Evolutionary conservation across 2,888 invertebrate species (phyloP).

Genomic region (Sthenelais limicola): DNA sequence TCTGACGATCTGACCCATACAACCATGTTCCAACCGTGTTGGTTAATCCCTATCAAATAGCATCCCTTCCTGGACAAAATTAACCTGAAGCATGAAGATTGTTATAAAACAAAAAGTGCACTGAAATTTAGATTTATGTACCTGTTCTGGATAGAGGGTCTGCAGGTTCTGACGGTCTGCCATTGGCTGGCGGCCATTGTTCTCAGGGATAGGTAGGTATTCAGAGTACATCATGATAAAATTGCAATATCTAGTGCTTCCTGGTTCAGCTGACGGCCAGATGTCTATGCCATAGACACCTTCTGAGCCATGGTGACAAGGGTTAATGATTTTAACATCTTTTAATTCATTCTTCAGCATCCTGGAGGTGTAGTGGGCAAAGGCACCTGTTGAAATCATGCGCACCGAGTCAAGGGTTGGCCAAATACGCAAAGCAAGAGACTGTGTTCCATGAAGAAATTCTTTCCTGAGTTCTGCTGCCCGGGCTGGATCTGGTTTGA

Average conservation of each 20-base stretch:
- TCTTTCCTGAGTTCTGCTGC: not conserved
- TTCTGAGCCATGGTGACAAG: conserved; percentile 6
- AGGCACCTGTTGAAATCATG: conserved; percentile 12
- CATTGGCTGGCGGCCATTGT: not conserved
- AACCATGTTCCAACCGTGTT: too few relatives aligned
- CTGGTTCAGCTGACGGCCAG: not conserved
- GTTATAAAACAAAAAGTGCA: too few relatives aligned
- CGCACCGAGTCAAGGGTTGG: not conserved
- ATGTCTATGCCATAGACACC: conserved; percentile 13
- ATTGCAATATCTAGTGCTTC: not conserved
- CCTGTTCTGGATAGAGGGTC: not conserved
- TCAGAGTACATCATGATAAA: not conserved
- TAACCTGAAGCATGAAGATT: too few relatives aligned
- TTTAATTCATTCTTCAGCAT: not conserved
- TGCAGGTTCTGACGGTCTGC: not conserved
- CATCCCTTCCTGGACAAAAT: too few relatives aligned
- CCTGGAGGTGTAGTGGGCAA: not conserved
- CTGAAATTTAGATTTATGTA: too few relatives aligned
- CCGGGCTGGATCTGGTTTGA: not conserved
- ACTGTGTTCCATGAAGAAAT: not conserved
- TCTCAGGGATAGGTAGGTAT: not conserved
- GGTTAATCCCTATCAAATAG: too few relatives aligned
- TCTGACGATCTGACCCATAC: too few relatives aligned
- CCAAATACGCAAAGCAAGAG: not conserved
- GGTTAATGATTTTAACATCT: not conserved